These are phyloP conservation scores for Pavo muticus DNA, from an alignment of 2,113 vertebrate genomes.

Conservation along the genomic window DNA sequence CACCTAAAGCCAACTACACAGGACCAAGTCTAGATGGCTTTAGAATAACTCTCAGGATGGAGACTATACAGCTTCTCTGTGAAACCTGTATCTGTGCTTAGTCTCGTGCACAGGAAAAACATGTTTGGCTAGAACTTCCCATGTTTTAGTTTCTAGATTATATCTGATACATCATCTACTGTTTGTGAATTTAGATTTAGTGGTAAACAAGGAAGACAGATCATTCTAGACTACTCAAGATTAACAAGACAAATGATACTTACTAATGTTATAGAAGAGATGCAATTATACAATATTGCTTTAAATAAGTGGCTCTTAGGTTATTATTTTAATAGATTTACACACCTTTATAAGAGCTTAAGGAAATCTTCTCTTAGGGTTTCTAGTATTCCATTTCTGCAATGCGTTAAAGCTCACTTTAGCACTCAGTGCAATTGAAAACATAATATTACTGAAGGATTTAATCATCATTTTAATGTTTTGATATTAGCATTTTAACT, in stretches of 20 bases:
- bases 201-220: background rate
- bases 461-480: background rate
- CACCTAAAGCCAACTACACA: background rate
- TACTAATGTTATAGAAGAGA: background rate
- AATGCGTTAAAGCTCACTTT: background rate
- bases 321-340: background rate
- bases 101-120: background rate
- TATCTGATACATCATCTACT: background rate
- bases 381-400: background rate
- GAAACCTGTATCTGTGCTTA: background rate
- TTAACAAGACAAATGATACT: background rate
- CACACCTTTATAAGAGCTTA: background rate
- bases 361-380: background rate
- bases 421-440: background rate
- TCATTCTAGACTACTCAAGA: background rate
- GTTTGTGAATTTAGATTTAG: background rate
- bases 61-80: background rate
- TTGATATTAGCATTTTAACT: background rate
- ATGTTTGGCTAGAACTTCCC: rapidly evolving
- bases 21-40: background rate
- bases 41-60: background rate
- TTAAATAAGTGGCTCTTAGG: background rate
- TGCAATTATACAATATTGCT: background rate
- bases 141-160: background rate
- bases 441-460: background rate